Conservation (phyloP, 2,113 vertebrate genomes). For the Turdus rufiventris region DNA sequence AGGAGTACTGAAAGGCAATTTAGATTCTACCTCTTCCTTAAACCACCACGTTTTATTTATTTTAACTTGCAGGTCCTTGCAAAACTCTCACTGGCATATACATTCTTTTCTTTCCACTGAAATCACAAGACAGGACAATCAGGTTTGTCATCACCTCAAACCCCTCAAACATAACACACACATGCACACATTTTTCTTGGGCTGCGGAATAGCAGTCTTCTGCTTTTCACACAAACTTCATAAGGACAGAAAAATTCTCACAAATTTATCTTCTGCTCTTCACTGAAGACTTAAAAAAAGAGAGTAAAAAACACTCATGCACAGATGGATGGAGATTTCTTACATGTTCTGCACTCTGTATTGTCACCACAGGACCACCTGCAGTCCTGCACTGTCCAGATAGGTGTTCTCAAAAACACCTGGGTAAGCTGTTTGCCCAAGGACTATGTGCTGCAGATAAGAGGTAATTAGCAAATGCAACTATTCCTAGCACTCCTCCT, state of each 20-base stretch:
- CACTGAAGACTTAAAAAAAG: neutral
- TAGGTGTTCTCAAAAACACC: conserved; percentile 72
- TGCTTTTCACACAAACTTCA: neutral
- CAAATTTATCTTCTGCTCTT: conserved; percentile 13
- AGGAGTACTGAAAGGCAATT: conserved; percentile 1
- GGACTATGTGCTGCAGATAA: conserved; percentile 39
- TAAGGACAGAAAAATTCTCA: neutral
- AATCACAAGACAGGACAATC: conserved; percentile 1
- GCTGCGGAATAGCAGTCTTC: neutral
- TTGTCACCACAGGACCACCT: conserved; percentile 66
- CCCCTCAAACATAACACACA: neutral
- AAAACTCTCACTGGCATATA: neutral
- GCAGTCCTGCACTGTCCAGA: conserved; percentile 57
- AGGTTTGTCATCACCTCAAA: conserved; percentile 13
- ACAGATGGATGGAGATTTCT: conserved; percentile 46
- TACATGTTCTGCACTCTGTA: neutral
- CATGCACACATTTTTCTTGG: neutral
- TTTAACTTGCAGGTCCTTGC: conserved; percentile 11
- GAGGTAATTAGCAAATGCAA: conserved; percentile 74
- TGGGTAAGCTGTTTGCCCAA: conserved; percentile 72
- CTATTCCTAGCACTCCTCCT: conserved; percentile 64
- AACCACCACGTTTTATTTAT: conserved; percentile 16
- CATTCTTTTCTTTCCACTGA: neutral
- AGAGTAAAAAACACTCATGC: neutral
- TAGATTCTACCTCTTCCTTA: conserved; percentile 19